These are phyloP conservation scores for Passer montanus DNA, from an alignment of 2,113 vertebrate genomes.

Conservation along the genomic window DNA sequence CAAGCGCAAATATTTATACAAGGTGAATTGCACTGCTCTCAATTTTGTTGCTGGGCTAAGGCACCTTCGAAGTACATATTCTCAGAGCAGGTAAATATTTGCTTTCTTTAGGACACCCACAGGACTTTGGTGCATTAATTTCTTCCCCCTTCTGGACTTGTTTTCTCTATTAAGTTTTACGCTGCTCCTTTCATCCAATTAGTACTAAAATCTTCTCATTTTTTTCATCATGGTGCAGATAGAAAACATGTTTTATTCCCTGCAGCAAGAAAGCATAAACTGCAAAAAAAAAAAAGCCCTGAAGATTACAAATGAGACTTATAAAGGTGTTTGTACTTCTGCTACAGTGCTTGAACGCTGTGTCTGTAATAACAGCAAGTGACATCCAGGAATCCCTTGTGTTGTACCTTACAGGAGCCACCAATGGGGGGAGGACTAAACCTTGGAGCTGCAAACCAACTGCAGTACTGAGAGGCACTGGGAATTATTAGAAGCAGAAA, in stretches of 20 bases:
- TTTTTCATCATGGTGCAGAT: neutral
- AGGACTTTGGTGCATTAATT: neutral
- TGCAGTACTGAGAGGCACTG: neutral
- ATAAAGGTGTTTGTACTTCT: neutral
- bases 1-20: neutral
- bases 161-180: constrained; percentile 31
- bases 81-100: neutral
- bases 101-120: neutral
- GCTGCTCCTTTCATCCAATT: constrained; percentile 48
- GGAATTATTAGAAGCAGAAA: constrained; percentile 6
- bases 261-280: neutral
- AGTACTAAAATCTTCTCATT: neutral
- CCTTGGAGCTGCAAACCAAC: neutral
- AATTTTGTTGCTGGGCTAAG: neutral
- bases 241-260: neutral
- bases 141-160: neutral
- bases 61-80: neutral
- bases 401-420: neutral
- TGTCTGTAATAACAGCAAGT: neutral
- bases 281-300: neutral
- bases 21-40: no score
- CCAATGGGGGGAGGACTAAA: neutral
- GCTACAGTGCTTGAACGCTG: neutral
- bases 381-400: neutral
- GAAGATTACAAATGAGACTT: constrained; percentile 6